Evolutionary conservation across 2,888 invertebrate genomes (phyloP).

Genomic region (Andrena camellia): DNA sequence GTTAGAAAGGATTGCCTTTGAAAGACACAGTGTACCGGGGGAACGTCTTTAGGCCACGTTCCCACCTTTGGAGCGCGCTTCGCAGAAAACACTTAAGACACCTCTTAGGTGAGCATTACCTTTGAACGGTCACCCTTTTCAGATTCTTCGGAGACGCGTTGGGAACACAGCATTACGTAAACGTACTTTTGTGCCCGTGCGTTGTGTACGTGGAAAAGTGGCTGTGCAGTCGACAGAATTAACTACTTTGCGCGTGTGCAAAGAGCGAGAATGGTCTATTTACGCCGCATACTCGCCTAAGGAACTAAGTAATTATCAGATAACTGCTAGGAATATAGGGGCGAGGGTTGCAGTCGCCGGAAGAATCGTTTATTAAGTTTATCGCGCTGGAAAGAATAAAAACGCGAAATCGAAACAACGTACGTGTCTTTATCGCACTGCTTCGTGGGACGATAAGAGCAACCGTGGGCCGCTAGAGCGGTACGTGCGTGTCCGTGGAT

Average conservation of each 20-base stretch:
- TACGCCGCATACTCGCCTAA: not conserved
- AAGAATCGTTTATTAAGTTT: constrained; percentile 58
- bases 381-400: constrained; percentile 42
- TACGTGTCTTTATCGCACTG: constrained; percentile 53
- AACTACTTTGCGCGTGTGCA: too few relatives aligned
- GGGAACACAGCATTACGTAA: not conserved
- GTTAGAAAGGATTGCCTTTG: not conserved
- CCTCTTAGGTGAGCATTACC: not conserved
- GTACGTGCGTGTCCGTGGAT: constrained; percentile 56
- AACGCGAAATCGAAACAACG: constrained; percentile 52
- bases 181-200: not conserved
- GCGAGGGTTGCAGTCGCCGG: constrained; percentile 18
- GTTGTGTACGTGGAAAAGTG: not conserved
- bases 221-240: not conserved
- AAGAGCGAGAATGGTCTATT: not conserved
- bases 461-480: not conserved
- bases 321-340: constrained; percentile 5
- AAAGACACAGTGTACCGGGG: not conserved
- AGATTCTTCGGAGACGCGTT: not conserved
- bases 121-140: not conserved
- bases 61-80: not conserved
- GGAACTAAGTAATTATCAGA: constrained; percentile 17
- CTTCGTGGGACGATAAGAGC: constrained; percentile 40
- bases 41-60: not conserved
- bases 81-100: constrained; percentile 7